phyloP scores from a whole-genome alignment of 2,888 invertebrate genomes.

The Belgica antarctica region DNA sequence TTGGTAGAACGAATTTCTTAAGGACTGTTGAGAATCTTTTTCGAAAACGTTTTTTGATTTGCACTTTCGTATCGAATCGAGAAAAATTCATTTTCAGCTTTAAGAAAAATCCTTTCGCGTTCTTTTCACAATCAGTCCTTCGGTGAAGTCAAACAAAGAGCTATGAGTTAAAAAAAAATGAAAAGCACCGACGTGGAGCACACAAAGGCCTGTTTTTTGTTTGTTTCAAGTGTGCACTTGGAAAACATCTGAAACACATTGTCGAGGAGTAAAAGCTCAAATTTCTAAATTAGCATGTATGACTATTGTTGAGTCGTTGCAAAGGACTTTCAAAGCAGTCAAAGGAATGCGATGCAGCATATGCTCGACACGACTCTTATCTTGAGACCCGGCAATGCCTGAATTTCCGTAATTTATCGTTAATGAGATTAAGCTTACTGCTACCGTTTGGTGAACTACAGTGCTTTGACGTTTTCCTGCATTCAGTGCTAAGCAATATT shows the following conservation, averaged over 20 bases:
- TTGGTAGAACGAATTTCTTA: not conserved
- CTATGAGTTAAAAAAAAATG: not conserved
- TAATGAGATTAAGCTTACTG: slow-evolving; percentile 32
- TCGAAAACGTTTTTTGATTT: too few relatives aligned
- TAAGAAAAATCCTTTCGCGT: not conserved
- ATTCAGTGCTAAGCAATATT: too few relatives aligned
- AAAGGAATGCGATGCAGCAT: not conserved
- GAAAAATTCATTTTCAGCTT: not conserved
- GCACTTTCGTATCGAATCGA: not conserved
- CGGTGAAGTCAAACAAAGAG: not conserved
- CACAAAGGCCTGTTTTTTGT: slow-evolving; percentile 19
- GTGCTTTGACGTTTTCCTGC: not conserved
- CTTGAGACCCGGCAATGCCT: too few relatives aligned
- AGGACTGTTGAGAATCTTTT: slow-evolving; percentile 10
- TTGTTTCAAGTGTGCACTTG: slow-evolving; percentile 10
- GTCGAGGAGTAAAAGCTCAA: slow-evolving; percentile 23
- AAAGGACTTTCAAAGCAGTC: not conserved
- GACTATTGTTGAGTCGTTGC: slow-evolving; percentile 7
- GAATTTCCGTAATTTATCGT: slow-evolving; percentile 1
- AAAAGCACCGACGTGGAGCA: slow-evolving; percentile 26
- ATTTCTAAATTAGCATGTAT: slow-evolving; percentile 22
- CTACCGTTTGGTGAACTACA: not conserved
- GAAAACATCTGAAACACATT: not conserved
- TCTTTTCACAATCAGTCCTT: not conserved
- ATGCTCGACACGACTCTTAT: too few relatives aligned